Conservation (phyloP, 1,140 invertebrate genomes). For the Anadara kagoshimensis region DNA sequence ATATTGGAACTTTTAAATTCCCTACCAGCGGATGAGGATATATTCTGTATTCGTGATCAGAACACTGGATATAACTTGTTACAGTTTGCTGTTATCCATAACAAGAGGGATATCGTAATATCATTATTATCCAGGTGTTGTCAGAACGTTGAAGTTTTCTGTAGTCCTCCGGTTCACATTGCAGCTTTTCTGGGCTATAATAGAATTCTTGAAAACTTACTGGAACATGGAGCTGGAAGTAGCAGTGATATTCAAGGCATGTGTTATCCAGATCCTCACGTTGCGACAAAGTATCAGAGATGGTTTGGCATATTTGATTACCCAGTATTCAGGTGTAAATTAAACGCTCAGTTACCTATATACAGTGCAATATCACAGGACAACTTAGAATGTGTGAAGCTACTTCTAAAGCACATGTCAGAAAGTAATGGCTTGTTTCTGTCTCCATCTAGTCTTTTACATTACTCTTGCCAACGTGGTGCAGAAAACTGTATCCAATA, state of each 20-base stretch:
- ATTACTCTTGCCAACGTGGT: constrained; percentile 63
- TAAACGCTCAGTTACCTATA: constrained; percentile 28
- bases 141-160: constrained; percentile 38
- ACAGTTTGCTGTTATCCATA: constrained; percentile 53
- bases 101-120: constrained; percentile 46
- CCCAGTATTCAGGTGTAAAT: constrained; percentile 51
- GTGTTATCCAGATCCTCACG: constrained; percentile 64
- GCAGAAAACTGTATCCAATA: constrained; percentile 57
- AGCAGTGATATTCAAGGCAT: constrained; percentile 50
- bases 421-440: constrained; percentile 23
- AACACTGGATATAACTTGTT: constrained; percentile 56
- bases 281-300: constrained; percentile 37
- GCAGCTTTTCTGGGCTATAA: constrained; percentile 58
- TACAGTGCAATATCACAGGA: constrained; percentile 54
- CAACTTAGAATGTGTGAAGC: constrained; percentile 55
- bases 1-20: constrained; percentile 16
- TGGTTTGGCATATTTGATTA: constrained; percentile 56
- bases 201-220: constrained; percentile 53
- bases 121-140: constrained; percentile 47
- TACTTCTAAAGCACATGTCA: constrained; percentile 39
- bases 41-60: constrained; percentile 51
- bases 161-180: constrained; percentile 65
- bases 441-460: constrained; percentile 45
- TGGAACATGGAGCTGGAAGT: constrained; percentile 49
- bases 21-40: constrained; percentile 44